Conservation (phyloP, 2,113 vertebrate genomes). For the Pseudorhombus dupliciocellatus region DNA sequence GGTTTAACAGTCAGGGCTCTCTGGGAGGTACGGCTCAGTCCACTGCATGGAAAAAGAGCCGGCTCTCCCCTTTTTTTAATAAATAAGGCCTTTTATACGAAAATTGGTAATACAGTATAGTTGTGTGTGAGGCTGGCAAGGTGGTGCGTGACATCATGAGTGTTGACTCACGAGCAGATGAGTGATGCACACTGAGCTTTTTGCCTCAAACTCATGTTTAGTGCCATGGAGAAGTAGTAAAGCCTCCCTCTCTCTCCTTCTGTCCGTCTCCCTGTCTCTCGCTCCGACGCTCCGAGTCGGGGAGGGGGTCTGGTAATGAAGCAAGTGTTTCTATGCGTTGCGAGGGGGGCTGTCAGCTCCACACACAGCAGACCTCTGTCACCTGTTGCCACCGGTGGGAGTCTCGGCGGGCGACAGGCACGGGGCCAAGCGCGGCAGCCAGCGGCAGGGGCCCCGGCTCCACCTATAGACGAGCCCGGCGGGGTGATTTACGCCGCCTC, state of each 20-base stretch:
- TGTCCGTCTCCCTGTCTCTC: conserved; percentile 21
- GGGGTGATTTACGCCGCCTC: conserved; percentile 43
- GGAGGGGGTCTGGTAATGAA: conserved; percentile 66
- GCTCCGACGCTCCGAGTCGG: neutral
- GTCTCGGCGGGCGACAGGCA: conserved; percentile 57
- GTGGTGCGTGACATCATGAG: conserved; percentile 80
- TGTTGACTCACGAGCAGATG: conserved; percentile 82
- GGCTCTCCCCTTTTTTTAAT: conserved; percentile 67
- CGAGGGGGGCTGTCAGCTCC: conserved; percentile 60
- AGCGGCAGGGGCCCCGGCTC: conserved; percentile 57
- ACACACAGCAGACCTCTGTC: conserved; percentile 79
- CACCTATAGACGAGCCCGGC: conserved; percentile 60
- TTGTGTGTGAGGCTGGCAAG: conserved; percentile 75
- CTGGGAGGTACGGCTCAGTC: conserved; percentile 79
- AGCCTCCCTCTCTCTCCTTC: conserved; percentile 40
- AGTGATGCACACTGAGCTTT: conserved; percentile 79
- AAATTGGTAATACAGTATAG: conserved; percentile 71
- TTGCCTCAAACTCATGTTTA: conserved; percentile 59
- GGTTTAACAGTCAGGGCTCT: conserved; percentile 61
- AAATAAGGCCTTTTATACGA: conserved; percentile 82
- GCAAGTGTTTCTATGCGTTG: conserved; percentile 69
- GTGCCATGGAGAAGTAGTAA: conserved; percentile 65
- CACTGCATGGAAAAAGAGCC: conserved; percentile 74
- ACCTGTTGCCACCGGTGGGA: conserved; percentile 76
- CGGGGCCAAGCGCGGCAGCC: conserved; percentile 58